These are phyloP conservation scores for Agrotis ipsilon DNA, from an alignment of 2,888 invertebrate genomes.

Conservation along the genomic window DNA sequence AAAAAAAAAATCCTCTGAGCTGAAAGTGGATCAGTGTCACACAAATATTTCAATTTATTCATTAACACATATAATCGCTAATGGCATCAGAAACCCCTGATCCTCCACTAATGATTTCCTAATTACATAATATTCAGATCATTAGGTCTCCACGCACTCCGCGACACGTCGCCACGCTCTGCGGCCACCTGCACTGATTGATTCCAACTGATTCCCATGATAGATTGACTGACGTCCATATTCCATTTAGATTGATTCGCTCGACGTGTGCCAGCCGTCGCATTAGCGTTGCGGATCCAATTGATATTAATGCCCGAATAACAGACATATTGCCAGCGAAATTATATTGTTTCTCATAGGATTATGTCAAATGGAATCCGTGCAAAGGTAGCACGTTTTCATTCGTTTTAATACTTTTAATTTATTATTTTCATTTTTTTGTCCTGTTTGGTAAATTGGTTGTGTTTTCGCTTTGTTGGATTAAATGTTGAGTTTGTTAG, in stretches of 20 bases:
- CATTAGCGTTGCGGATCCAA: constrained; percentile 43
- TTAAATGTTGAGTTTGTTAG: too few species aligned
- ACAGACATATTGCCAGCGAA: constrained; percentile 23
- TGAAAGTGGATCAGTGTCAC: too few species aligned
- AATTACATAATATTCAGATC: constrained; percentile 17
- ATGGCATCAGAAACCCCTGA: background rate
- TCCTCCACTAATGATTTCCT: constrained; percentile 32
- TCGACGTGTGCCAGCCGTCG: constrained; percentile 12
- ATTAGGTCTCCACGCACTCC: constrained; percentile 19
- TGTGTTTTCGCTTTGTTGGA: background rate
- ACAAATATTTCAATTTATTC: too few species aligned
- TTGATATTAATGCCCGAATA: constrained; percentile 48
- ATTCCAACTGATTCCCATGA: constrained; percentile 32
- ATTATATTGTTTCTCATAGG: constrained; percentile 32
- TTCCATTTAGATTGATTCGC: constrained; percentile 53
- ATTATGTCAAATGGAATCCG: constrained; percentile 30
- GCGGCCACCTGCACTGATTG: constrained; percentile 39
- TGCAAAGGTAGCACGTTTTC: constrained; percentile 4
- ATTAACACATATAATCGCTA: background rate
- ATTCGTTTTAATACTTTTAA: constrained; percentile 39
- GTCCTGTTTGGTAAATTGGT: background rate
- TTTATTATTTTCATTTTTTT: constrained; percentile 25
- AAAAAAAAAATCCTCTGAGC: too few species aligned
- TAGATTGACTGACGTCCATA: constrained; percentile 53
- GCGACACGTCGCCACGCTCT: background rate